Evolutionary conservation across 2,797 vertebrate species (phyloP), one percentile per base, ranked within the genome.

Genomic region (Heliangelus exortis): DNA sequence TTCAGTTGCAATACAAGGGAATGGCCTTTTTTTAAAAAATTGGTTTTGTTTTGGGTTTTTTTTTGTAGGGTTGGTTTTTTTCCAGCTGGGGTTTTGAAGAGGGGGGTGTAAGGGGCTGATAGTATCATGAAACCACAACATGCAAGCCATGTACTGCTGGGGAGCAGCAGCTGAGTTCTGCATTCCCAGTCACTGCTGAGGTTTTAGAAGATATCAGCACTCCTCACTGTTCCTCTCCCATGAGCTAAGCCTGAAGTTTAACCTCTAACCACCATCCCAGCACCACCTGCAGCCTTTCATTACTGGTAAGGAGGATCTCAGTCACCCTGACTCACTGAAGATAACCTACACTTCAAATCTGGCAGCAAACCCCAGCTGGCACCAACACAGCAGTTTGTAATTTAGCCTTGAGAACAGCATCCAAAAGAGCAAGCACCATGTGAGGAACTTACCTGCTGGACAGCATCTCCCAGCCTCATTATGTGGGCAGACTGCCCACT

Each of bases 391-490:
- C 45, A 74, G 47, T 18, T 12, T 11, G 17, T 23, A 53, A 26
- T 6, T 67, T 1, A 62, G 15, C 31, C 48, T 41, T 3, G 14
- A 65, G 39, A 33, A 41, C 33, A 54, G 2, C 1, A 8, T 0
- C 21, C 6, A 21, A 13, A 25, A 62, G 28, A 62, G 11, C 10
- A 59, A 66, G 33, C 11, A 61, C 4, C 7, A 7, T 0, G 21
- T 8, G 66, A 28, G 50, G 58, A 41, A n/a, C 1, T 92, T 93
- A 99, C 99, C 99, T 99, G 99, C 61, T 99, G 98, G 73, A 99
- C 99, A 18, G 99, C 99, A 4, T 99, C 99, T 13, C 99, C 99
- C 25, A 99, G 98, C 47, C 96, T 98, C 99, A 99, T 99, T 53
- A 98, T 76, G 0, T 97, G 97, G n/a, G 99, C 99, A 1, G 99